Evolutionary conservation across 2,797 vertebrate species (phyloP), one percentile per base, ranked within the genome.

Genomic region (Bradypodion ventrale): DNA sequence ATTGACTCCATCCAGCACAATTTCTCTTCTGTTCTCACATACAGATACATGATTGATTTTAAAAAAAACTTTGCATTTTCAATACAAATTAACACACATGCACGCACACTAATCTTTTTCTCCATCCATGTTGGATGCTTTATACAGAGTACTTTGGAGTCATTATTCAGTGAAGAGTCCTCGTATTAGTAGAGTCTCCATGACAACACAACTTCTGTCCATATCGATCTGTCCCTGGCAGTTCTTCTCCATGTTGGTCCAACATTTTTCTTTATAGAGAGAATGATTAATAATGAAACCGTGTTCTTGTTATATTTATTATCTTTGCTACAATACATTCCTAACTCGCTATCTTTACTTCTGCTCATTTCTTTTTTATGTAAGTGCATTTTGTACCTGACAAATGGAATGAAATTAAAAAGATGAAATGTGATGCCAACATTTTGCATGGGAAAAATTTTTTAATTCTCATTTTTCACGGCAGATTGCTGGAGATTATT

Each of bases 401-500:
- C 68, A 65, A 81, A 90, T 59, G 16, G 40, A 65, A 37, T 23
- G 1, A 7, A 35, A n/a, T 68, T 80, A 80, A 15, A 86, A 5
- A 83, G 10, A 77, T 68, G 52, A 69, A 73, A 49, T 69, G 35
- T 1, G 44, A 59, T 74, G 56, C 35, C 81, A n/a, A 74, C 40
- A 8, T 40, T 42, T 79, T 60, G 15, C 15, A 69, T 66, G 32
- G 25, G 1, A 32, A n/a, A n/a, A n/a, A n/a, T n/a, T n/a, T n/a
- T 68, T 49, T 60, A 21, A 4, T 66, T 70, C 10, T 82, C 25
- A 63, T 80, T 70, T 75, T 70, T 88, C 60, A 69, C 6, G 76
- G 19, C 27, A 52, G 60, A 88, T 78, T 82, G 83, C 80, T 80
- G 59, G 70, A 49, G 8, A 19, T 76, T 27, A 91, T 91, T 91